Conservation (phyloP, 1,140 invertebrate genomes). For the Cherax quadricarinatus region DNA sequence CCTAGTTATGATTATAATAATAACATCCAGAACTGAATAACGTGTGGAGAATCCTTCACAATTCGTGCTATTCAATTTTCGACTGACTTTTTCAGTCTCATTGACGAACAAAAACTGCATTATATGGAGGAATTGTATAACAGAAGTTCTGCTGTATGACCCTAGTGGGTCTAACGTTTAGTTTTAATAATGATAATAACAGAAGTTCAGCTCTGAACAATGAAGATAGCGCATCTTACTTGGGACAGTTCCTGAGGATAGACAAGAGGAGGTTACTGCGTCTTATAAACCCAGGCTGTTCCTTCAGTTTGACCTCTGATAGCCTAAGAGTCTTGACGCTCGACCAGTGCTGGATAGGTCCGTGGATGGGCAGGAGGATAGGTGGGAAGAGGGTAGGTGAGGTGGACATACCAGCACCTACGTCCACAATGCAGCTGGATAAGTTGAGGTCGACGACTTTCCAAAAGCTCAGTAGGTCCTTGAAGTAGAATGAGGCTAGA, state of each 20-base stretch:
- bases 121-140: too few relatives aligned
- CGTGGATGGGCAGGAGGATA: slow-evolving; percentile 55
- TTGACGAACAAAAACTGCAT: too few relatives aligned
- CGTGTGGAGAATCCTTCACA: too few relatives aligned
- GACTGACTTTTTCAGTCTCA: too few relatives aligned
- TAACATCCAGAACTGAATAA: too few relatives aligned
- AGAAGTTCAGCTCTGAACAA: too few relatives aligned
- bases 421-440: slow-evolving; percentile 48
- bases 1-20: too few relatives aligned
- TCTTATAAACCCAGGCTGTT: slow-evolving; percentile 17
- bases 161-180: too few relatives aligned
- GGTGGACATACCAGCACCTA: slow-evolving; percentile 41
- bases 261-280: slow-evolving; percentile 53
- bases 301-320: slow-evolving; percentile 57
- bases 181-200: too few relatives aligned
- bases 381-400: slow-evolving; percentile 50
- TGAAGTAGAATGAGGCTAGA: slow-evolving; percentile 29
- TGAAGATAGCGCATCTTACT: slow-evolving; percentile 10
- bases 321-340: slow-evolving; percentile 41
- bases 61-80: too few relatives aligned
- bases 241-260: slow-evolving; percentile 45
- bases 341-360: slow-evolving; percentile 37
- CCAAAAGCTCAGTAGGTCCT: slow-evolving; percentile 60
- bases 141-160: too few relatives aligned
- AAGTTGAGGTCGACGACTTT: slow-evolving; percentile 61